These are phyloP conservation scores for Conger conger DNA, from an alignment of 2,113 vertebrate species.

Conservation along the genomic window DNA sequence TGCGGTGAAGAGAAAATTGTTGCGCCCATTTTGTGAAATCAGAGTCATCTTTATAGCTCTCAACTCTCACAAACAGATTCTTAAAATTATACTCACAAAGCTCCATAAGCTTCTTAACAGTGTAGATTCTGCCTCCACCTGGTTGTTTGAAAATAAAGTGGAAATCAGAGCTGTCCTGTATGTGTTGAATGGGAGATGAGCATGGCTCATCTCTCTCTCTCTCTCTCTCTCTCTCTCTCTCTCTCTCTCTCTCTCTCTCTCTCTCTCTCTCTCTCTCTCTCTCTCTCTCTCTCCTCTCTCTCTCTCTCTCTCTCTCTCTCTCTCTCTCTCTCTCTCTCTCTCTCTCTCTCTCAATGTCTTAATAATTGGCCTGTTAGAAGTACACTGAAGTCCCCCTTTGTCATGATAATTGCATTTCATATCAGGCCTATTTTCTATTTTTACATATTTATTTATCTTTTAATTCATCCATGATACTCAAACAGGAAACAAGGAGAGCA, in stretches of 20 bases:
- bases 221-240: no score
- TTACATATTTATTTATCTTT: background rate
- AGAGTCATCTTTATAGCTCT: background rate
- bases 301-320: no score
- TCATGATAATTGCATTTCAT: background rate
- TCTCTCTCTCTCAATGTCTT: background rate
- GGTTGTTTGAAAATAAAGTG: no score
- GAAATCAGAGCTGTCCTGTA: no score
- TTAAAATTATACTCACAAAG: background rate
- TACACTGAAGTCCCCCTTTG: background rate
- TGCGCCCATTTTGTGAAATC: background rate
- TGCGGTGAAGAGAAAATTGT: background rate
- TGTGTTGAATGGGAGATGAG: no score
- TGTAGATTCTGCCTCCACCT: no score
- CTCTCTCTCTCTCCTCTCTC: no score
- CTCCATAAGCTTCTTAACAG: background rate
- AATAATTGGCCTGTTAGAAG: background rate
- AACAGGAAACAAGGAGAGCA: background rate
- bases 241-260: no score
- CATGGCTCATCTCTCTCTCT: no score
- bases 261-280: no score
- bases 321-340: no score
- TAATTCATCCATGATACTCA: background rate
- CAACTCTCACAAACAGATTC: background rate
- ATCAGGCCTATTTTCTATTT: no score